Evolutionary conservation across 2,888 invertebrate genomes (phyloP).

Genomic region (Octodonta nipae): DNA sequence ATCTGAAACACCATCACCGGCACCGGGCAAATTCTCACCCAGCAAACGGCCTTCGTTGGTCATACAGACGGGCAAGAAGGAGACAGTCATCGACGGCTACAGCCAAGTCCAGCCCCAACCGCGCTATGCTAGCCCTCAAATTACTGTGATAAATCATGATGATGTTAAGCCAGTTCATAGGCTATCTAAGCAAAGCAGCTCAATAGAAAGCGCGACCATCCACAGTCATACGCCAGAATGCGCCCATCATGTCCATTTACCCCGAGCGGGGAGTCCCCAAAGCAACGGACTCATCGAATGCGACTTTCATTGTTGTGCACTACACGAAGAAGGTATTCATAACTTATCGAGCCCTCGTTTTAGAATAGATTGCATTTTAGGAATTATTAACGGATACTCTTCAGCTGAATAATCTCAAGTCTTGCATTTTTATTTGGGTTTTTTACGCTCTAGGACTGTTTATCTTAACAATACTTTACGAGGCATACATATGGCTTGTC

Average conservation of each 20-base stretch:
- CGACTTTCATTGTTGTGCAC: conserved; percentile 89
- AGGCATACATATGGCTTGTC: too few relatives aligned
- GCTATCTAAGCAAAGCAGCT: conserved; percentile 46
- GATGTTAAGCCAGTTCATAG: conserved; percentile 45
- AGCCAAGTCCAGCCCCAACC: conserved; percentile 29
- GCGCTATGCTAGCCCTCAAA: conserved; percentile 58
- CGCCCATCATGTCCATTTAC: conserved; percentile 54
- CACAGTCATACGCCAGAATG: conserved; percentile 76
- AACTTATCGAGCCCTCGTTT: too few relatives aligned
- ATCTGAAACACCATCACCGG: conserved; percentile 39
- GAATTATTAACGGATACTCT: too few relatives aligned
- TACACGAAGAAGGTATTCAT: conserved; percentile 79
- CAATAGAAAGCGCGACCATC: conserved; percentile 59
- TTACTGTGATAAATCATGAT: conserved; percentile 88
- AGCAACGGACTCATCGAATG: conserved; percentile 57
- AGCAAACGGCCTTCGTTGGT: conserved; percentile 56
- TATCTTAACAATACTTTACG: too few relatives aligned
- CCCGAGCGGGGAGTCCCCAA: conserved; percentile 51
- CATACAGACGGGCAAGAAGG: conserved; percentile 35
- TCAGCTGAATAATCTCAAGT: too few relatives aligned
- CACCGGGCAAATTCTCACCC: conserved; percentile 43
- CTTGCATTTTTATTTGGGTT: too few relatives aligned
- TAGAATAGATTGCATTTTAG: too few relatives aligned
- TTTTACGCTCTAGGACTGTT: too few relatives aligned
- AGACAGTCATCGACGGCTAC: conserved; percentile 44